Base-by-base conservation (phyloP, 2,797 vertebrate species). In the Remorina albescens region DNA sequence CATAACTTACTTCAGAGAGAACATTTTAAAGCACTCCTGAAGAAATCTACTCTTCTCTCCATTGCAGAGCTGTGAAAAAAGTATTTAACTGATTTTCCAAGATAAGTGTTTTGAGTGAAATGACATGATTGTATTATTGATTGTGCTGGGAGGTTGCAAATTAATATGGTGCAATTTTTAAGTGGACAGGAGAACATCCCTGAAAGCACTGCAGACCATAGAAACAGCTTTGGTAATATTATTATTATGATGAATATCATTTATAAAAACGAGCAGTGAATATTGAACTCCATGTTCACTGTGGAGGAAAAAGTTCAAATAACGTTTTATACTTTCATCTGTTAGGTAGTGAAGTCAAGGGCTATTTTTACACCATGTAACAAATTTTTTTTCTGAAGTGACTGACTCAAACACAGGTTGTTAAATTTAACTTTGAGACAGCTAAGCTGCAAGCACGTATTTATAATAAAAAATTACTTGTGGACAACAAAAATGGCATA, bases 391-490 rank as follows among this genome's bases (percentile, higher is more conserved):
- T 59, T 30, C 58, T 55, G 54, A 62, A 26, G 26, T 6, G 5
- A 71, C 53, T 39, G 28, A 74, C 61, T 78, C n/a, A 68, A 64
- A 72, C 18, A 44, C 28, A 3, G 39, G 36, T 57, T 78, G 34
- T 51, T 46, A 57, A 74, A 74, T 59, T 37, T 68, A 39, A 39
- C 44, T 73, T 69, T 72, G 34, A 61, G 37, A 69, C 49, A 26
- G 44, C 62, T 65, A 64, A 82, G 63, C 46, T 81, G 34, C 21
- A 83, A 81, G 83, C 16, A 66, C 18, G 44, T 91, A 91, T 93
- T 93, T 93, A 91, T 90, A 90, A 90, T 91, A 93, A 91, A 93
- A 91, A 92, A 88, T 58, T 1, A 83, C 77, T 74, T 63, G 7
- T 75, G 69, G 28, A 88, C 55, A 80, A 80, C 64, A 71, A 19